Percentiles rank a stretch among this genome's conserved stretches.
phyloP scores from a whole-genome alignment of 2,888 invertebrate species.

The Drosophila anceps region DNA sequence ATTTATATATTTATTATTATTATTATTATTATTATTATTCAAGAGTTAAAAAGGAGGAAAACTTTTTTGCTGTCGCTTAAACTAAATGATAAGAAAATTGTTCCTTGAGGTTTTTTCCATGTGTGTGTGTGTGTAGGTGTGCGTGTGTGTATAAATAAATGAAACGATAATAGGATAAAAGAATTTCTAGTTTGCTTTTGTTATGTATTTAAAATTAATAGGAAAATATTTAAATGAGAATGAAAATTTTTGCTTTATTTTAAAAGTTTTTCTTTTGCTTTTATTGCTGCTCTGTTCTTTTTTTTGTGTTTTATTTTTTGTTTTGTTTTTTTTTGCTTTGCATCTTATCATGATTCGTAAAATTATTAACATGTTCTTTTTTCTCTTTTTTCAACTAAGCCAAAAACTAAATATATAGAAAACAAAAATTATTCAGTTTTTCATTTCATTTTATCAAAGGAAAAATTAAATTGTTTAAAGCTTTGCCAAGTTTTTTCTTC shows the following conservation, averaged over 20 bases:
- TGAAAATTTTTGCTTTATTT: slow-evolving; percentile 45
- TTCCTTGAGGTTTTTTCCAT: slow-evolving; percentile 60
- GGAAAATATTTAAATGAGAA: slow-evolving; percentile 66
- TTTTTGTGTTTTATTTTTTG: slow-evolving; percentile 12
- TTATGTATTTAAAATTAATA: slow-evolving; percentile 72
- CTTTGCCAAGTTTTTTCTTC: slow-evolving; percentile 80
- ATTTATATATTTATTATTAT: slow-evolving; percentile 62
- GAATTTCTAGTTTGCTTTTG: slow-evolving; percentile 49
- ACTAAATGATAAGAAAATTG: slow-evolving; percentile 47
- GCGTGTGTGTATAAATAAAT: slow-evolving; percentile 71
- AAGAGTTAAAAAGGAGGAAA: slow-evolving; percentile 54
- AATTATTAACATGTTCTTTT: slow-evolving; percentile 60
- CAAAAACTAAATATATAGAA: slow-evolving; percentile 70
- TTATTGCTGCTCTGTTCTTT: slow-evolving; percentile 50
- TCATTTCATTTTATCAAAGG: slow-evolving; percentile 60
- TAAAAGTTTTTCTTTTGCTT: slow-evolving; percentile 19
- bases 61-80: slow-evolving; percentile 29
- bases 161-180: slow-evolving; percentile 72
- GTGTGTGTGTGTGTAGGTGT: slow-evolving; percentile 29
- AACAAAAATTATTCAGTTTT: slow-evolving; percentile 62
- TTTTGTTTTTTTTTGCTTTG: slow-evolving; percentile 59
- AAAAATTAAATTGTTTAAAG: slow-evolving; percentile 83
- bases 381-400: slow-evolving; percentile 49
- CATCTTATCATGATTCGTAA: slow-evolving; percentile 49
- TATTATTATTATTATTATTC: slow-evolving; percentile 61